Evolutionary conservation across 2,797 vertebrate genomes (phyloP).

Genomic region (Huso huso): DNA sequence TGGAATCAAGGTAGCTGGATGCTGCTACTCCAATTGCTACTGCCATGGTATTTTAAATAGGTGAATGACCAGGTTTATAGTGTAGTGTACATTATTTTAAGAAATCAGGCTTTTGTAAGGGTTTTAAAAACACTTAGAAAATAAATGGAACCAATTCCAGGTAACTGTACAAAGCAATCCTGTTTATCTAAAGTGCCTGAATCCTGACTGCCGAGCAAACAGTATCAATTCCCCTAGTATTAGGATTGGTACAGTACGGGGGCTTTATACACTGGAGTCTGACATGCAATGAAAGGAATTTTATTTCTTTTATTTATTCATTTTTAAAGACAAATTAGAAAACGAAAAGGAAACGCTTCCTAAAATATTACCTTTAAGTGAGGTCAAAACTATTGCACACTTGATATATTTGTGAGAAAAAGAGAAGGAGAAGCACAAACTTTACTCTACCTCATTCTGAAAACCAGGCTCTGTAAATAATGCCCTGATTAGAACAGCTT

Average conservation of each 20-base stretch:
- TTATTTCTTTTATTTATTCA: no score
- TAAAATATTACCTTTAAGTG: no score
- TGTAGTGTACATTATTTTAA: background rate
- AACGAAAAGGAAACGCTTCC: no score
- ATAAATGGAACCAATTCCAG: background rate
- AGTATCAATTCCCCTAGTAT: background rate
- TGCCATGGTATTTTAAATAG: background rate
- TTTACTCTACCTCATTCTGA: slow-evolving; percentile 7
- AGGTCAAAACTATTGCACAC: no score
- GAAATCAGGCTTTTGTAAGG: no score
- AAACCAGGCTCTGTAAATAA: slow-evolving; percentile 30
- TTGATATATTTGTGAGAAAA: no score
- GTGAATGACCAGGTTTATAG: background rate
- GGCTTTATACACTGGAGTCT: background rate
- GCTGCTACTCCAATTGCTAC: background rate
- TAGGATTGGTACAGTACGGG: background rate
- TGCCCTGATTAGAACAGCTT: slow-evolving; percentile 17
- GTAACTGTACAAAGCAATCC: no score
- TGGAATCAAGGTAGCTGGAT: slow-evolving; percentile 8
- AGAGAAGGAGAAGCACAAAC: background rate
- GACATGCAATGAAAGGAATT: no score
- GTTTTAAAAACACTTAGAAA: background rate
- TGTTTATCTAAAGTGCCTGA: no score
- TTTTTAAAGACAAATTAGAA: no score
- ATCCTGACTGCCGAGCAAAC: no score